These are phyloP conservation scores for Saccopteryx leptura DNA, from an alignment of 2,113 vertebrate genomes.

Conservation along the genomic window DNA sequence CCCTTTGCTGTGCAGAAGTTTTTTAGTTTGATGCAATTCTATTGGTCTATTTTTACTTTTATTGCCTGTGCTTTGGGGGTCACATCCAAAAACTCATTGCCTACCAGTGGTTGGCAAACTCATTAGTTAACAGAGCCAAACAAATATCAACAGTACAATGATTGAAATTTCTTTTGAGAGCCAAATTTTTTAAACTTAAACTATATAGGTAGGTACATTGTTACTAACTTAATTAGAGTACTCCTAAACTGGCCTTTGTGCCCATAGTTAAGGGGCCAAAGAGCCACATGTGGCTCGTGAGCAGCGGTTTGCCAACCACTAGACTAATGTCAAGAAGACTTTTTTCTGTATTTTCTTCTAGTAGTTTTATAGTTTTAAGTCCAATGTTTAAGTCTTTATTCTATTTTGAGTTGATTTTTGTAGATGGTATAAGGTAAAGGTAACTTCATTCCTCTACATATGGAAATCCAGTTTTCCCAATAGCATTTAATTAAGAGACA, in stretches of 20 bases:
- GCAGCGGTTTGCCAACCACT: no score
- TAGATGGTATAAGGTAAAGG: neutral
- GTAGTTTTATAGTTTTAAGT: neutral
- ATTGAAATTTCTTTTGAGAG: no score
- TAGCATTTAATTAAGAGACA: neutral
- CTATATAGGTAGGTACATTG: no score
- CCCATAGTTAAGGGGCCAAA: no score
- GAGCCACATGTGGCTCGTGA: no score
- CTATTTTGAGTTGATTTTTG: constrained; percentile 24
- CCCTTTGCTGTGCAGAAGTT: neutral
- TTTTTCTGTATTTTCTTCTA: neutral
- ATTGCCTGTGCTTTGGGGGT: neutral
- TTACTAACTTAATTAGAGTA: no score
- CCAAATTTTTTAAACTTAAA: no score
- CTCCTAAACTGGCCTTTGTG: no score
- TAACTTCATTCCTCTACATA: neutral
- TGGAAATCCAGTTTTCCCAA: neutral
- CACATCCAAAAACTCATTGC: neutral
- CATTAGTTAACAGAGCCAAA: no score
- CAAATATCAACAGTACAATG: no score
- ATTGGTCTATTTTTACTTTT: neutral
- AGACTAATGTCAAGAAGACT: neutral
- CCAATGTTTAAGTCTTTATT: neutral
- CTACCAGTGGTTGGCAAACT: no score
- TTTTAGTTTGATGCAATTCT: neutral